A percentile compares a stretch with the other conserved stretches of the same genome.
phyloP scores from a whole-genome alignment of 2,113 vertebrate species.

The Lamprotornis superbus region DNA sequence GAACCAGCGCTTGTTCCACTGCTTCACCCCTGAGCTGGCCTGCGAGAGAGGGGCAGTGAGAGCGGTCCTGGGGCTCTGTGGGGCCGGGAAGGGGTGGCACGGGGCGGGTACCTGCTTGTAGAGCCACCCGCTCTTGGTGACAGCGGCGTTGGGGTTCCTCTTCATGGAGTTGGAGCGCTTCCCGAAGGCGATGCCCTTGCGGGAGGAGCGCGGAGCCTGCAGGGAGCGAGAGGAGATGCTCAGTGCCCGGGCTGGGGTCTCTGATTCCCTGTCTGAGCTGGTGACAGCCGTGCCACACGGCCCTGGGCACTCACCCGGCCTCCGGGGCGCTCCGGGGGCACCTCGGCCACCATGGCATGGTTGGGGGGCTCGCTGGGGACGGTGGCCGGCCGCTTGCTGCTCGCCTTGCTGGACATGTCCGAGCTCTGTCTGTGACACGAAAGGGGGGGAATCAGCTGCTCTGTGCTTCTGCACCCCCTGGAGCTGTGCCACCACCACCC shows the following conservation, averaged over 20 bases:
- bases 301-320: constrained; percentile 73
- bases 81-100: fast-evolving
- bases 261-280: fast-evolving
- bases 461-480: fast-evolving
- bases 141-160: constrained; percentile 85
- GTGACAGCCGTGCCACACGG: fast-evolving
- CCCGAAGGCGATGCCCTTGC: constrained; percentile 88
- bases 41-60: constrained; percentile 38
- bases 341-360: constrained; percentile 83
- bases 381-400: constrained; percentile 67
- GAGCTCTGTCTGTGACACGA: constrained; percentile 48
- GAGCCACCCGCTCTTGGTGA: constrained; percentile 90
- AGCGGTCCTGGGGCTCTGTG: fast-evolving
- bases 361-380: constrained; percentile 73
- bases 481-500: fast-evolving
- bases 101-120: constrained; percentile 83
- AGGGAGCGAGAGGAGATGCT: neutral
- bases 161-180: constrained; percentile 97
- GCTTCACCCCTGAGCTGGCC: constrained; percentile 95
- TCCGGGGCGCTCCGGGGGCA: constrained; percentile 74
- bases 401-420: constrained; percentile 87
- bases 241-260: neutral
- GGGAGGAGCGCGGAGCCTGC: constrained; percentile 78
- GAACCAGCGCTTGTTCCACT: constrained; percentile 98
- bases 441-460: neutral